Evolutionary conservation across 2,113 vertebrate genomes (phyloP).

Genomic region (Peromyscus californicus): DNA sequence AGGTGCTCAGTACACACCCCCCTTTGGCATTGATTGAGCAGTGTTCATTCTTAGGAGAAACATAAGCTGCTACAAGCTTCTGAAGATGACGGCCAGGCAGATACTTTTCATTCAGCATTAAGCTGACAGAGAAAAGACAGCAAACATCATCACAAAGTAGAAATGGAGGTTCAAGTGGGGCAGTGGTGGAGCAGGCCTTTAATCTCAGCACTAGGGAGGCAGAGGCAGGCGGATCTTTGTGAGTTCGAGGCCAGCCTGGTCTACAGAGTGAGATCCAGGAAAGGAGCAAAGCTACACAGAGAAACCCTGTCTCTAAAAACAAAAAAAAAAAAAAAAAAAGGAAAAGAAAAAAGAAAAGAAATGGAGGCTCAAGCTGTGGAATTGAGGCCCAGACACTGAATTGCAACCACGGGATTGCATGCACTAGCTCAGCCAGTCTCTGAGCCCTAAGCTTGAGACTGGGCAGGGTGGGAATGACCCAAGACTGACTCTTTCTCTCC

Average conservation of each 20-base stretch:
- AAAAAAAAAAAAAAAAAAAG: too few species aligned
- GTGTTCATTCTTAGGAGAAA: background rate
- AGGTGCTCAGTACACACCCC: background rate
- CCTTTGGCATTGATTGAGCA: background rate
- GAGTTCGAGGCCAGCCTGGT: too few species aligned
- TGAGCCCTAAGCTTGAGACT: background rate
- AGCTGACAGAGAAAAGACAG: background rate
- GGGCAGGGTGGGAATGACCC: background rate
- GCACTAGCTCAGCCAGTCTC: background rate
- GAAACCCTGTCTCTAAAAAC: too few species aligned
- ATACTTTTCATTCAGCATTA: background rate
- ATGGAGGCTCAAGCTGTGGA: background rate
- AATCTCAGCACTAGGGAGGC: too few species aligned
- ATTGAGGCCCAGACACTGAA: background rate
- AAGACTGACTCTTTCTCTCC: background rate
- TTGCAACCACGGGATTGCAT: background rate
- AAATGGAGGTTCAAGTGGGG: too few species aligned
- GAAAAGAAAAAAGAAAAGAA: background rate
- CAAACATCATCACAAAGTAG: background rate
- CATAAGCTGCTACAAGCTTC: background rate
- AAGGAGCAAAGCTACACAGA: too few species aligned
- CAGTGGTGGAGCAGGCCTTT: too few species aligned
- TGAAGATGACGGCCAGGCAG: background rate
- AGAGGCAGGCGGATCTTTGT: too few species aligned
- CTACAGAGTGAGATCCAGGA: too few species aligned